A percentile compares a stretch with the other conserved stretches of the same genome.
These are phyloP conservation scores for Neoarius graeffei DNA, from an alignment of 2,113 vertebrate species.

Conservation along the genomic window DNA sequence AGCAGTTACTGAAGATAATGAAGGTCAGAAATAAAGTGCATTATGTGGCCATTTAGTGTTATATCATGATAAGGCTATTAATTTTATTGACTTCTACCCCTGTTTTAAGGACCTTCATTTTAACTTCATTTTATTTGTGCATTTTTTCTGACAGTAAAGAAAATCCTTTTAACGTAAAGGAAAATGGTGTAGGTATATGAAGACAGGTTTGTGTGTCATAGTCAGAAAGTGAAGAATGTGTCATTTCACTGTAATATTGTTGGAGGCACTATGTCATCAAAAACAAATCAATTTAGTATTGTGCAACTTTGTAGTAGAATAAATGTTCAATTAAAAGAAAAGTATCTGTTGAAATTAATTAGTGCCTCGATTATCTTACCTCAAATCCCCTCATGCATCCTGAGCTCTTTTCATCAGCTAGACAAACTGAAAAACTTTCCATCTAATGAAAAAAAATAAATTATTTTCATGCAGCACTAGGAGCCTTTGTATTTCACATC, in stretches of 20 bases:
- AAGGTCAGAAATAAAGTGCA: background rate
- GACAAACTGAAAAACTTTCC: background rate
- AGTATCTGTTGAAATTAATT: background rate
- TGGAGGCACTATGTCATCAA: no score
- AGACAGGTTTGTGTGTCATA: background rate
- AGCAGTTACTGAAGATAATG: conserved; percentile 1
- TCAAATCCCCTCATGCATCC: background rate
- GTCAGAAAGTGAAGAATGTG: background rate
- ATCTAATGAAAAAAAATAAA: background rate
- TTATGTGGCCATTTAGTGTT: background rate
- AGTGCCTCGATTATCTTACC: background rate
- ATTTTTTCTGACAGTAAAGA: background rate
- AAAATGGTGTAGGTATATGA: background rate
- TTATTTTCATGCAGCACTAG: background rate
- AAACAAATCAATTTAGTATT: background rate
- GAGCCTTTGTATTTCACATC: background rate
- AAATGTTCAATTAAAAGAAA: background rate
- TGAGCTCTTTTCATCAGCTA: background rate
- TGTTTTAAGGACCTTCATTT: background rate
- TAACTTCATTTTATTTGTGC: background rate
- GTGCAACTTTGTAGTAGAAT: background rate
- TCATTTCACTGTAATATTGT: background rate
- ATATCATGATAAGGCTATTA: background rate
- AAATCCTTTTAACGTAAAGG: background rate
- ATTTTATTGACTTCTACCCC: background rate